Percentiles rank a stretch among this genome's conserved stretches.
These are phyloP conservation scores for Linnaemya vulpina DNA, from an alignment of 2,888 invertebrate species.

Conservation along the genomic window DNA sequence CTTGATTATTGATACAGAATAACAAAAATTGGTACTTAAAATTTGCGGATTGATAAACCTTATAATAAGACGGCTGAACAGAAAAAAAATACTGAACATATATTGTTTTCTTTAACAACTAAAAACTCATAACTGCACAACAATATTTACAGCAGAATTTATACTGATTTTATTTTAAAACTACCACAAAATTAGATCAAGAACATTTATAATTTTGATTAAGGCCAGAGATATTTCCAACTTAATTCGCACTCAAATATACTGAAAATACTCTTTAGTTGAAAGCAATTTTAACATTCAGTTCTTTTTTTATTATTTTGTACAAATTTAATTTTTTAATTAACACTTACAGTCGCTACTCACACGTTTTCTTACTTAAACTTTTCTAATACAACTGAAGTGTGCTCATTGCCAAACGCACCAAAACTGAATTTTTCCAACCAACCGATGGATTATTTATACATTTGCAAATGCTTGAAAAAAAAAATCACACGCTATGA, in stretches of 20 bases:
- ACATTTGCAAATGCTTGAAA: conserved; percentile 23
- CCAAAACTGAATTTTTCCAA: conserved; percentile 42
- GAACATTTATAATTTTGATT: neutral
- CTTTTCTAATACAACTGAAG: neutral
- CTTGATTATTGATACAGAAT: neutral
- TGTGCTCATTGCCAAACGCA: conserved; percentile 19
- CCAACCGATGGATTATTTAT: conserved; percentile 48
- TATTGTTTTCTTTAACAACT: neutral
- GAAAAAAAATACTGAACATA: neutral
- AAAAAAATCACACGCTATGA: neutral
- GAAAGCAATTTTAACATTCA: neutral
- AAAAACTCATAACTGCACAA: neutral
- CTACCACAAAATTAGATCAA: conserved; percentile 29
- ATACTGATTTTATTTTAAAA: neutral
- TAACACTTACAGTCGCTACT: conserved; percentile 50
- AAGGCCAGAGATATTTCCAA: neutral
- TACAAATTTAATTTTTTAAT: conserved; percentile 37
- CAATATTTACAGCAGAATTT: neutral
- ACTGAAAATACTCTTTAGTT: conserved; percentile 1
- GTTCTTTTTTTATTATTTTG: neutral
- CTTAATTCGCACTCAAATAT: neutral
- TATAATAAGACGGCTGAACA: neutral
- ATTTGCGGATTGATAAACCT: neutral
- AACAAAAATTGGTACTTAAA: neutral
- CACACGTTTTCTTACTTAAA: neutral